Percentiles rank a stretch among this genome's conserved stretches.
phyloP scores from a whole-genome alignment of 1,140 invertebrate genomes.

The Solenopsis invicta region DNA sequence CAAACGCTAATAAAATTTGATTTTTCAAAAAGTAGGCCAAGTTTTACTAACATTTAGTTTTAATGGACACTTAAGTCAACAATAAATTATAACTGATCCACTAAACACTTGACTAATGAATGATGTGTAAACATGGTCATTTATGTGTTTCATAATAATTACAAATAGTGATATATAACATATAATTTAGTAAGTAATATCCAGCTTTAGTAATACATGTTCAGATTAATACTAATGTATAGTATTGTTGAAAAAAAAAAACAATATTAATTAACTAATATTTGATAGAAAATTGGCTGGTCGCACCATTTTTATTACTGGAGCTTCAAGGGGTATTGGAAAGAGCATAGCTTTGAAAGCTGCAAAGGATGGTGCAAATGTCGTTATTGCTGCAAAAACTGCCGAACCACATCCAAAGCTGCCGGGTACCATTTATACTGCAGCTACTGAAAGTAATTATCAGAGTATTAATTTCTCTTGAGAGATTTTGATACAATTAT shows the following conservation, averaged over 20 bases:
- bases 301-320: slow-evolving; percentile 97
- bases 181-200: background rate
- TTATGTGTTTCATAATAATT: background rate
- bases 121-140: too few species aligned
- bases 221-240: background rate
- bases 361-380: slow-evolving; percentile 97
- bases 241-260: background rate
- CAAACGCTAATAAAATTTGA: too few species aligned
- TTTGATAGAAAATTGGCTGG: slow-evolving; percentile 94
- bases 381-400: slow-evolving; percentile 98
- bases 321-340: slow-evolving; percentile 98
- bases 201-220: background rate
- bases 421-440: slow-evolving; percentile 99
- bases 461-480: slow-evolving; percentile 29
- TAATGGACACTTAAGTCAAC: too few species aligned
- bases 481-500: background rate
- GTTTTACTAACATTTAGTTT: too few species aligned
- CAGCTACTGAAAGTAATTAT: slow-evolving; percentile 96
- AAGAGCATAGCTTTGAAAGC: slow-evolving; percentile 98
- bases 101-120: too few species aligned
- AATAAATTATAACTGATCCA: too few species aligned
- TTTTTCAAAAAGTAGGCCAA: too few species aligned
- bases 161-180: background rate
- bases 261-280: slow-evolving; percentile 1
- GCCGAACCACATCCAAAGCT: slow-evolving; percentile 98